Evolutionary conservation across 53 echinoderm and acorn worm genomes (phyloP).

Genomic region (Mesocentrotus franciscanus): DNA sequence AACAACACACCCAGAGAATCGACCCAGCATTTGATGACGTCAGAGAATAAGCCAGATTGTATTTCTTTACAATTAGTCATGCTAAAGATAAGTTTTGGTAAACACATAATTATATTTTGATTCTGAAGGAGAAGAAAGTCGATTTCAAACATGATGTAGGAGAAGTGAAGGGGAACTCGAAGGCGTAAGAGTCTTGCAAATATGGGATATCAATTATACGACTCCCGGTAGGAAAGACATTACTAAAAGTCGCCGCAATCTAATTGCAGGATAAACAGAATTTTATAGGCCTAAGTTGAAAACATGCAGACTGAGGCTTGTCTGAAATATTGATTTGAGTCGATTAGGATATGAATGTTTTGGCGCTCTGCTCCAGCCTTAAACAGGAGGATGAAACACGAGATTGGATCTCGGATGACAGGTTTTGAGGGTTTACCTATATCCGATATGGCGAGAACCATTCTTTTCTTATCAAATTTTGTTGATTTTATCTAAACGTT

Average conservation of each 20-base stretch:
- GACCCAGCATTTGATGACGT: not conserved
- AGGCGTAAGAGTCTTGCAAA: not conserved
- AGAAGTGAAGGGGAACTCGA: not conserved
- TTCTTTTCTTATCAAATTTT: not conserved
- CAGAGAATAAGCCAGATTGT: not conserved
- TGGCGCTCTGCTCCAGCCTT: not conserved
- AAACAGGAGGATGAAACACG: not conserved
- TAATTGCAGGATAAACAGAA: slow-evolving; percentile 1
- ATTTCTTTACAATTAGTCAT: not conserved
- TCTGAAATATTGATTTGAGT: not conserved
- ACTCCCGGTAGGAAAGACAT: slow-evolving; percentile 17
- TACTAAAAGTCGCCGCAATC: slow-evolving; percentile 15
- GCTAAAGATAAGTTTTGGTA: not conserved
- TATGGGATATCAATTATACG: not conserved
- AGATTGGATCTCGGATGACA: not conserved
- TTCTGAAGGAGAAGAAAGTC: not conserved
- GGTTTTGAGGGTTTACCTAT: not conserved
- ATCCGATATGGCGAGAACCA: not conserved
- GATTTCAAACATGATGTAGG: not conserved
- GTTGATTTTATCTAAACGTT: not conserved
- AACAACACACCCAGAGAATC: not conserved
- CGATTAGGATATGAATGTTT: not conserved
- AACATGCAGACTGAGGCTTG: not conserved
- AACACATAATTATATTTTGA: not conserved
- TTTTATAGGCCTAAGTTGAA: not conserved